Evolutionary conservation across 2,113 vertebrate genomes (phyloP).

Genomic region (Ammodytes marinus): DNA sequence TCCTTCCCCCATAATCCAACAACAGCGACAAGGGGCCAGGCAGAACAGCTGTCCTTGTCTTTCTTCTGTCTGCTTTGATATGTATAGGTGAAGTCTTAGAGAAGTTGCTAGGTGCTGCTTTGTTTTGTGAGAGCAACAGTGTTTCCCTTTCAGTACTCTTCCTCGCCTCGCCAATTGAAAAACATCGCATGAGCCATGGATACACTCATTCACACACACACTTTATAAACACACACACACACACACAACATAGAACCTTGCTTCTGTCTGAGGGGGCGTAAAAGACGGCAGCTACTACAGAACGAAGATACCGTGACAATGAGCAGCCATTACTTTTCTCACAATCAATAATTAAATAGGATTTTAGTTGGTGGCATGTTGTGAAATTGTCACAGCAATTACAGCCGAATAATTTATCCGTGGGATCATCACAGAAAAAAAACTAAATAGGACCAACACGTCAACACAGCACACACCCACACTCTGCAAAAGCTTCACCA

Average conservation of each 20-base stretch:
- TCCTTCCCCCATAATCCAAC: neutral
- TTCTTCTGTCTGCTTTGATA: slow-evolving; percentile 17
- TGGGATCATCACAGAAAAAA: neutral
- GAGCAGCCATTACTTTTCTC: neutral
- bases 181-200: neutral
- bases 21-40: slow-evolving; percentile 21
- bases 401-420: neutral
- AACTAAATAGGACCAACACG: too few relatives aligned
- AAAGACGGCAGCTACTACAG: slow-evolving; percentile 5
- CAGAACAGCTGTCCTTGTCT: slow-evolving; percentile 17
- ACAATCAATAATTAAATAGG: neutral
- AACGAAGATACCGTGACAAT: neutral
- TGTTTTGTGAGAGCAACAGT: neutral
- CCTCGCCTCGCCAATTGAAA: neutral
- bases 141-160: neutral
- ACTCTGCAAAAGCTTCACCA: slow-evolving; percentile 1
- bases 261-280: neutral
- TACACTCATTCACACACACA: neutral
- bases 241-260: too few relatives aligned
- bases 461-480: neutral
- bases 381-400: neutral
- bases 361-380: neutral
- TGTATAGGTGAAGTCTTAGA: neutral
- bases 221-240: neutral
- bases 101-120: neutral